A percentile compares a stretch with the other conserved stretches of the same genome.
phyloP scores from a whole-genome alignment of 2,113 vertebrate species.

The Protobothrops mucrosquamatus region DNA sequence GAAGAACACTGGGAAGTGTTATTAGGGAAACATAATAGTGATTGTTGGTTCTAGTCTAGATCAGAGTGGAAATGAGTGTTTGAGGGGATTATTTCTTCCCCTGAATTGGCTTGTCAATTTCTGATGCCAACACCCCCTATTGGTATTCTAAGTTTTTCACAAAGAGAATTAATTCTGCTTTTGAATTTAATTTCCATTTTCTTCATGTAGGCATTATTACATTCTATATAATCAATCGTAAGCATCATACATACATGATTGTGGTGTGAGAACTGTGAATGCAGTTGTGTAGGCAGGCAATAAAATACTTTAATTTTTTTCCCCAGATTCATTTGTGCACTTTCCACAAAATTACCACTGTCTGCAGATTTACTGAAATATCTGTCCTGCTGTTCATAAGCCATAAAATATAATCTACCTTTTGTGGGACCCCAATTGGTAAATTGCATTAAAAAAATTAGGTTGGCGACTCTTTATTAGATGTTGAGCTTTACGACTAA shows the following conservation, averaged over 20 bases:
- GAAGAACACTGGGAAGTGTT: not conserved
- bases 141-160: slow-evolving; percentile 50
- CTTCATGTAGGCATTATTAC: slow-evolving; percentile 64
- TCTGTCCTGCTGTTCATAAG: slow-evolving; percentile 70
- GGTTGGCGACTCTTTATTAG: slow-evolving; percentile 43
- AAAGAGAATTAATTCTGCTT: slow-evolving; percentile 58
- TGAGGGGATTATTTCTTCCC: slow-evolving; percentile 37
- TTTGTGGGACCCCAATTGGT: slow-evolving; percentile 61
- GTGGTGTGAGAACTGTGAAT: slow-evolving; percentile 56
- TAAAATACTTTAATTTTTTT: slow-evolving; percentile 51
- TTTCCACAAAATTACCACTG: slow-evolving; percentile 70
- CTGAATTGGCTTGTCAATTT: slow-evolving; percentile 48
- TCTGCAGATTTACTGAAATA: slow-evolving; percentile 69
- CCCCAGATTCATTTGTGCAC: slow-evolving; percentile 72
- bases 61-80: slow-evolving; percentile 33
- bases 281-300: slow-evolving; percentile 63
- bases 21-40: slow-evolving; percentile 11
- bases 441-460: slow-evolving; percentile 49
- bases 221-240: slow-evolving; percentile 51
- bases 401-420: slow-evolving; percentile 67
- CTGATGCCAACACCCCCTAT: slow-evolving; percentile 55
- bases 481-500: slow-evolving; percentile 11
- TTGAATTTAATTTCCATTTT: slow-evolving; percentile 61
- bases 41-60: slow-evolving; percentile 40
- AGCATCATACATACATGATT: slow-evolving; percentile 59